Percentiles rank a stretch among this genome's conserved stretches.
Conservation (phyloP, 1,140 invertebrate genomes). For the Holotrichia oblita region DNA sequence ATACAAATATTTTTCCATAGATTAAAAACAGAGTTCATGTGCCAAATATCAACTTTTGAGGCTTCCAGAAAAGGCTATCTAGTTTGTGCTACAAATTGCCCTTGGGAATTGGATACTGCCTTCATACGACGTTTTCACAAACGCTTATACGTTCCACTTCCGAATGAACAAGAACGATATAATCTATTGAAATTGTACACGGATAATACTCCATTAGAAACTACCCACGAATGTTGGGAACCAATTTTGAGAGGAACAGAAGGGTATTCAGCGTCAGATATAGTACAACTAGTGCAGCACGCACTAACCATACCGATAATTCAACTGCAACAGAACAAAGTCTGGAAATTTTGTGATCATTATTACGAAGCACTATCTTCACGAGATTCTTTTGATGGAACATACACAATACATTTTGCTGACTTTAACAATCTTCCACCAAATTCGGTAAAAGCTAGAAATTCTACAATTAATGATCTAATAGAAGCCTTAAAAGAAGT, state of each 20-base stretch:
- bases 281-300: conserved; percentile 63
- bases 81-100: conserved; percentile 74
- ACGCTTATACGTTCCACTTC: conserved; percentile 68
- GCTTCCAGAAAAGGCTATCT: too few species aligned
- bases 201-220: conserved; percentile 45
- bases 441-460: conserved; percentile 46
- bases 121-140: conserved; percentile 70
- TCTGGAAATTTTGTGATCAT: conserved; percentile 55
- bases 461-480: conserved; percentile 49
- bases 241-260: conserved; percentile 63
- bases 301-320: conserved; percentile 66
- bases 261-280: conserved; percentile 67
- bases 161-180: conserved; percentile 60
- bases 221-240: conserved; percentile 55
- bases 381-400: conserved; percentile 40
- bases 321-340: conserved; percentile 59
- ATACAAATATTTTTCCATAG: conserved; percentile 51
- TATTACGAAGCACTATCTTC: conserved; percentile 49
- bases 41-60: conserved; percentile 63
- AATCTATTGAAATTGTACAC: conserved; percentile 51
- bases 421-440: conserved; percentile 24
- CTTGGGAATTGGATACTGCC: conserved; percentile 72
- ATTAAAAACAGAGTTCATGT: conserved; percentile 67
- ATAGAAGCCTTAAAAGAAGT: conserved; percentile 47
- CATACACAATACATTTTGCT: not conserved